Percentiles rank a stretch among this genome's conserved stretches.
These are phyloP conservation scores for Agrotis puta DNA, from an alignment of 2,888 invertebrate species.

Conservation along the genomic window DNA sequence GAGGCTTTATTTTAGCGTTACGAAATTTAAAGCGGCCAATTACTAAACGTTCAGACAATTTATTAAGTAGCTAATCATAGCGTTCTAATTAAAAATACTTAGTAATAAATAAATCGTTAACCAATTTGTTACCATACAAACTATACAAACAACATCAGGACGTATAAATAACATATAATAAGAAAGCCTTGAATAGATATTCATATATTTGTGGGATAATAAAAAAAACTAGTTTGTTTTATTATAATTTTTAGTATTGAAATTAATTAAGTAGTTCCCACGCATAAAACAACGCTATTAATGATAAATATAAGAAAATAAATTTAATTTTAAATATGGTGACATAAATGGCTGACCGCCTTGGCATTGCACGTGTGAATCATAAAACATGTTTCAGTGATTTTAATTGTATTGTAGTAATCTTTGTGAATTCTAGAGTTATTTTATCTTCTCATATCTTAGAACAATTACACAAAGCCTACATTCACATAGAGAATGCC, in stretches of 20 bases:
- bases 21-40: background rate
- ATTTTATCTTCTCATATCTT: background rate
- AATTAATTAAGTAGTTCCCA: conserved; percentile 75
- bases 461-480: background rate
- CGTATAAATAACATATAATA: conserved; percentile 51
- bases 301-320: conserved; percentile 58
- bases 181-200: conserved; percentile 58
- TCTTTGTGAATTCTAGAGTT: background rate
- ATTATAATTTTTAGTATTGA: conserved; percentile 50
- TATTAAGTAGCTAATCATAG: background rate
- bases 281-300: conserved; percentile 63
- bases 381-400: background rate
- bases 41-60: background rate
- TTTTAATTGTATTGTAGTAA: background rate
- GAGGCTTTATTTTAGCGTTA: background rate
- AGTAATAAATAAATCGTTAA: conserved; percentile 34
- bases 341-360: conserved; percentile 17
- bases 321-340: conserved; percentile 46
- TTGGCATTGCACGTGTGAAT: conserved; percentile 6
- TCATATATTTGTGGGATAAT: conserved; percentile 54
- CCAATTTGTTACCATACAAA: conserved; percentile 53
- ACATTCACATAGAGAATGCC: background rate
- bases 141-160: conserved; percentile 50
- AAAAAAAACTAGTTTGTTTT: conserved; percentile 74
- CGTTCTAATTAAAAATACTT: background rate